Evolutionary conservation across 2,113 vertebrate genomes (phyloP), one percentile per base, ranked within the genome.

Genomic region (Cepphus grylle): DNA sequence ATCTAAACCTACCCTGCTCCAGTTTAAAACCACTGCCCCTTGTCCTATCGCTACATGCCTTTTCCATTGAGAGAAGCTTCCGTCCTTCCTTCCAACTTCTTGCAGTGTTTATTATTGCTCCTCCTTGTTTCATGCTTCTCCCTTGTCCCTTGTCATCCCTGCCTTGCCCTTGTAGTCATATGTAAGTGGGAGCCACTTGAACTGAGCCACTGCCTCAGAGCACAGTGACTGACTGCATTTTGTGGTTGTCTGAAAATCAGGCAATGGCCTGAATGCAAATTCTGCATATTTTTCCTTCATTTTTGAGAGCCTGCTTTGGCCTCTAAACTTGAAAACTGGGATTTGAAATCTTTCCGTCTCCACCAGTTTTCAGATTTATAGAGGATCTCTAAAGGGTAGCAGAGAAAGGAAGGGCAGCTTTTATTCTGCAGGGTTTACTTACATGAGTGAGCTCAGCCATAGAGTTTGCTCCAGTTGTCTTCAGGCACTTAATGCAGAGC

Each of bases 401-500:
- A 74, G 81, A 25, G 53, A 43, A 67, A 25, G 18, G 26, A 81
- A 86, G 36, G 29, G 29, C 30, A 85, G 45, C 38, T 92, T 86
- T 73, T 78, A 66, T 66, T 80, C 43, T 91, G 22, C 63, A 92
- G 80, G 29, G 36, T 82, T 95, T 38, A 43, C 25, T 93, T 92
- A 42, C 8, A 29, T 78, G 69, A 94, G 49, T 88, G 86, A 86
- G 74, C 47, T 78, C 70, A 89, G 63, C 34, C 58, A 40, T 8
- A 14, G 52, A 55, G 26, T 83, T 96, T 89, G 32, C 59, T 94
- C 67, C 78, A 77, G 29, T 91, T 88, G 73, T 94, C 89, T 91
- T 87, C 73, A 91, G 63, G 38, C 56, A 52, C 83, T 86, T 91
- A 92, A 63, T 66, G 26, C 47, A 74, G 55, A 94, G 71, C 58